Evolutionary conservation across 2,797 vertebrate genomes (phyloP).

Genomic region (Muraenolepis orangiensis): DNA sequence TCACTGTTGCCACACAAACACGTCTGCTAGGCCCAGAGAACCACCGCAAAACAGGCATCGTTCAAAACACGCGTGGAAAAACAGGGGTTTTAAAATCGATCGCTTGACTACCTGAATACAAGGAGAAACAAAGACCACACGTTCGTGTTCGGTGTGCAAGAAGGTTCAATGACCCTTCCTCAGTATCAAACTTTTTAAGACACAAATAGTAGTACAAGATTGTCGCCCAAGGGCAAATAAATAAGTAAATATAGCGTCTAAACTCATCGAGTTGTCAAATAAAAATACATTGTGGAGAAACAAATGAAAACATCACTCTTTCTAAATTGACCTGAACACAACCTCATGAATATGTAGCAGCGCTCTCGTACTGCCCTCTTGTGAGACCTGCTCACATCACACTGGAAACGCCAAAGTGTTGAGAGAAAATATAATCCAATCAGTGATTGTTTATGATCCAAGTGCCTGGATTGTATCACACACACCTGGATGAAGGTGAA

Average conservation of each 20-base stretch:
- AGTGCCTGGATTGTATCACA: background rate
- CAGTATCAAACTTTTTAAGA: background rate
- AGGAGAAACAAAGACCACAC: background rate
- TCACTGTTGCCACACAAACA: conserved; percentile 55
- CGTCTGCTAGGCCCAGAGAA: conserved; percentile 40
- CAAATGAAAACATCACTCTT: background rate
- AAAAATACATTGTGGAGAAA: background rate
- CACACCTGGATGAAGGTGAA: background rate
- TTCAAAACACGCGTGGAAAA: conserved; percentile 4
- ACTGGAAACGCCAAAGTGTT: background rate
- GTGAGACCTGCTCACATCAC: background rate
- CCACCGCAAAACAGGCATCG: conserved; percentile 25
- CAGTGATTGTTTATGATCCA: background rate
- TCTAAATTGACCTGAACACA: background rate
- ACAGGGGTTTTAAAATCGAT: background rate
- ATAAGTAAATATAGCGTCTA: background rate
- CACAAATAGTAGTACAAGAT: background rate
- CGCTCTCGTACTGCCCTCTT: background rate
- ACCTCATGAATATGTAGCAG: background rate
- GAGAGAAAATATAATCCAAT: background rate
- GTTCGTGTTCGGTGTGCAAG: background rate
- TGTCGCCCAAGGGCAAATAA: background rate
- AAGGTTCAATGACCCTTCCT: background rate
- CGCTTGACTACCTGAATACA: background rate
- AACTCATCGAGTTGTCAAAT: too few species aligned